These are phyloP conservation scores for Tridacna crocea DNA, from an alignment of 2,888 invertebrate species.

Conservation along the genomic window DNA sequence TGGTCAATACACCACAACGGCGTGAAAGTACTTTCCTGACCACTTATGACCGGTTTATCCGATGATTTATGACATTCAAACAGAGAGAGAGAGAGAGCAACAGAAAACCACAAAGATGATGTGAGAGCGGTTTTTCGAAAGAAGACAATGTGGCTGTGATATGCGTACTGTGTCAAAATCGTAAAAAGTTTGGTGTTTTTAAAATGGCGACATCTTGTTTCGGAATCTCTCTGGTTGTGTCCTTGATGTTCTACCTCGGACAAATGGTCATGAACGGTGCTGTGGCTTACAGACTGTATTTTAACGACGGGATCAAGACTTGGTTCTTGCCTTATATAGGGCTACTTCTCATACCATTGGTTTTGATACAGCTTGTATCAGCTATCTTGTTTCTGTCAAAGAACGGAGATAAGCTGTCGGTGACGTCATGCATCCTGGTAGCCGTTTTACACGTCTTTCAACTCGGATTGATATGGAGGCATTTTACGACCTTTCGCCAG, in stretches of 20 bases:
- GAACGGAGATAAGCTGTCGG: conserved; percentile 64
- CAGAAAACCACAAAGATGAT: no score
- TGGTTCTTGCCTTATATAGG: conserved; percentile 88
- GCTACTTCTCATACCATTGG: conserved; percentile 89
- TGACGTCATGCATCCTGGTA: conserved; percentile 86
- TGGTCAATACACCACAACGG: no score
- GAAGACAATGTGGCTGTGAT: no score
- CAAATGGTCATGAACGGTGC: conserved; percentile 69
- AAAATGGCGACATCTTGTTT: conserved; percentile 57
- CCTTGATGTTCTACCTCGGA: conserved; percentile 69
- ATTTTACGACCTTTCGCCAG: conserved; percentile 93
- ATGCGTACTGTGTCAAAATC: no score
- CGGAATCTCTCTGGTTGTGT: conserved; percentile 68
- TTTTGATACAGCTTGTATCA: conserved; percentile 88
- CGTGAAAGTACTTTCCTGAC: no score
- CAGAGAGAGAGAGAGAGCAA: no score
- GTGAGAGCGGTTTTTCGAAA: no score
- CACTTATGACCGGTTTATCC: no score
- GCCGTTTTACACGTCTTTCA: conserved; percentile 85
- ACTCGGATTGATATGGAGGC: conserved; percentile 87
- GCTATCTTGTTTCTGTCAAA: conserved; percentile 70
- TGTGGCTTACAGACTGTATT: conserved; percentile 85
- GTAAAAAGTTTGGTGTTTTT: no score
- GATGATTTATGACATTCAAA: no score
- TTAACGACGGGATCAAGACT: conserved; percentile 83